Base-by-base conservation (phyloP, 64 coral and sea anemone species). In the Actinia tenebrosa region DNA sequence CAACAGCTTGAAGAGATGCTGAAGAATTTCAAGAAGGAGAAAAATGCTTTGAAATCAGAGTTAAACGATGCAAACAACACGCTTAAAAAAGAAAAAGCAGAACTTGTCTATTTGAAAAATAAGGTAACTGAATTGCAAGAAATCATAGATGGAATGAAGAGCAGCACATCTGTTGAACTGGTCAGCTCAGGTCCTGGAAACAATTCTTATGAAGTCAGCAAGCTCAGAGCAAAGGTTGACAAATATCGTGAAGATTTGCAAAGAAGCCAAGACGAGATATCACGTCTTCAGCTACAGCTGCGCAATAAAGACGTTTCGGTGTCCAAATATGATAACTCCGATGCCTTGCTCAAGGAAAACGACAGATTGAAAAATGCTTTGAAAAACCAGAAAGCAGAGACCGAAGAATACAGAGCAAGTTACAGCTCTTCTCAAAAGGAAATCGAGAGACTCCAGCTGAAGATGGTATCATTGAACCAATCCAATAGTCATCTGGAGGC, bases 341-440 rank as follows among this genome's bases (percentile, higher is more conserved):
- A 85, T 2, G 91, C 88, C 60, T 82, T 87, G 50, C 25, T 96
- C 53, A 89, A 90, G 27, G 94, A 96, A 37, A 87, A 92, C 79
- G 94, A 90, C 53, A 79, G 86, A 5, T 77, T 96, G 8, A 96
- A 96, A 81, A 88, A 96, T 68, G 94, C 92, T 52, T 85, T 93
- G 44, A 96, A 90, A 50, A 86, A 82, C 14, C 22, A 92, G 30
- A 86, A 93, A 60, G 88, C 80, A 43, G 84, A 90, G 3, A 52
- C 86, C 5, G 72, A 89, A 17, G 94, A 96, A 69, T 90, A 79
- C 43, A 93, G 91, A 59, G 82, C 27, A 10, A 92, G 90, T 22
- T 88, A 80, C n/a, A 88, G 79, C 20, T 90, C 89, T n/a, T 78
- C 91, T 54, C 94, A 93, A 83, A 96, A 89, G 77, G 94, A 96